Percentiles rank a stretch among this genome's conserved stretches.
Evolutionary conservation across 2,888 invertebrate species (phyloP).

Genomic region (Drosophila demipolita): DNA sequence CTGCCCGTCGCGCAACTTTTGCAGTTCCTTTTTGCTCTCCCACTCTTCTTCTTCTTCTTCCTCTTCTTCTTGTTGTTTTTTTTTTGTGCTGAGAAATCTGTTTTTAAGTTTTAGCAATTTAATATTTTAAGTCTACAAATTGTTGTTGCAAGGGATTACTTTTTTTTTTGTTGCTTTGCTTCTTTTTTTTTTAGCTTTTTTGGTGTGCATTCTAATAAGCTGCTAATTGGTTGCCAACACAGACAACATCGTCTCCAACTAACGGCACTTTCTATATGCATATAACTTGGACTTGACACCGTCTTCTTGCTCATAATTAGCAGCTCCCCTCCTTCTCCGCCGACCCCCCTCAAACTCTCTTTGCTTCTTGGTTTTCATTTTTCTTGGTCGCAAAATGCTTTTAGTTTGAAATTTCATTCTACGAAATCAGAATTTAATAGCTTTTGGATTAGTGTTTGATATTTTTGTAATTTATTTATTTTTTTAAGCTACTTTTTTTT

Average conservation of each 20-base stretch:
- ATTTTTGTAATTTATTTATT: conserved; percentile 13
- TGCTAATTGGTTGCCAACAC: conserved; percentile 74
- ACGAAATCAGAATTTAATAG: conserved; percentile 73
- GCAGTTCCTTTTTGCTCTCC: conserved; percentile 30
- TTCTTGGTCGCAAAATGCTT: conserved; percentile 52
- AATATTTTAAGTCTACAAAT: conserved; percentile 79
- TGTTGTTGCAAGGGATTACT: conserved; percentile 74
- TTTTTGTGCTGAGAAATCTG: conserved; percentile 72
- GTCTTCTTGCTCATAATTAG: conserved; percentile 19
- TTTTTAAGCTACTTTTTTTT: background rate
- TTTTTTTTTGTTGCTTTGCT: conserved; percentile 36
- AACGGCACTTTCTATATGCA: conserved; percentile 55
- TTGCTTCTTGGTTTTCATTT: conserved; percentile 5
- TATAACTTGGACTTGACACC: background rate
- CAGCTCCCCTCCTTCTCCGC: background rate
- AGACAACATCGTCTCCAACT: conserved; percentile 51
- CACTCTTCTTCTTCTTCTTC: background rate
- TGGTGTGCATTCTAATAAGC: conserved; percentile 77
- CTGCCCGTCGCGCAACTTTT: conserved; percentile 45
- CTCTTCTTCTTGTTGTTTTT: conserved; percentile 10
- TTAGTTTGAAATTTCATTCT: conserved; percentile 77
- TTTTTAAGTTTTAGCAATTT: conserved; percentile 79
- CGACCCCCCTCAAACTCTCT: background rate
- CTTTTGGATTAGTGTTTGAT: conserved; percentile 38
- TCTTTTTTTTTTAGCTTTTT: conserved; percentile 25